Evolutionary conservation across 2,113 vertebrate genomes (phyloP), one percentile per base, ranked within the genome.

Genomic region (Hippocampus abdominalis): DNA sequence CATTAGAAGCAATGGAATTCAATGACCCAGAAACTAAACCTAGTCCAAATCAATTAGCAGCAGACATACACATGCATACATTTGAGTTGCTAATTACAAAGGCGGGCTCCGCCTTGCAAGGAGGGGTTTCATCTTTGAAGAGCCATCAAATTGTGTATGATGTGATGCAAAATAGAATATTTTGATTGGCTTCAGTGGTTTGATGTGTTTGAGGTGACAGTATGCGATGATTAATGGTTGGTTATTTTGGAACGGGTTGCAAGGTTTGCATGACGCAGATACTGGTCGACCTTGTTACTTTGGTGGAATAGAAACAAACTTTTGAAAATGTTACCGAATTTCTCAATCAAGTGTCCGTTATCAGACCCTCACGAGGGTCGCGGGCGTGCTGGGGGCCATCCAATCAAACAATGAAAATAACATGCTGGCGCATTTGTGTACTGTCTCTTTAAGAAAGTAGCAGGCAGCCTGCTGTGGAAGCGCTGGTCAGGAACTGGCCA

Each of bases 361-460:
- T 6, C 46, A 20, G 15, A 49, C 16, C 2, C 10, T 12, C 2
- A 44, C 2, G 13, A 2, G 32, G 32, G 32, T 36, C 32, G 32
- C 32, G 32, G 32, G 32, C 32, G 32, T 36, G 32, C 32, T 36
- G 32, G 32, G 5, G 32, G 32, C 4, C 32, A 36, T 5, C 32
- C 32, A 0, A 36, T 36, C 32, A 36, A 36, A 36, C 32, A 36
- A 36, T 36, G 32, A 36, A 36, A 36, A 36, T 36, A 36, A 36
- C 32, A 36, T 44, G 42, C 13, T 44, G 13, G 42, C 42, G 13
- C 15, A 16, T 48, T 42, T 60, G 32, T 56, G 77, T 46, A 40
- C 87, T 86, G 82, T 81, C 86, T 81, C 92, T 92, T 93, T 93
- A 93, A 93, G 82, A 84, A 83, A 86, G 89, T 91, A 81, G 82